A percentile compares a stretch with the other conserved stretches of the same genome.
phyloP scores from a whole-genome alignment of 1,140 invertebrate genomes.

The Saccostrea cuccullata region DNA sequence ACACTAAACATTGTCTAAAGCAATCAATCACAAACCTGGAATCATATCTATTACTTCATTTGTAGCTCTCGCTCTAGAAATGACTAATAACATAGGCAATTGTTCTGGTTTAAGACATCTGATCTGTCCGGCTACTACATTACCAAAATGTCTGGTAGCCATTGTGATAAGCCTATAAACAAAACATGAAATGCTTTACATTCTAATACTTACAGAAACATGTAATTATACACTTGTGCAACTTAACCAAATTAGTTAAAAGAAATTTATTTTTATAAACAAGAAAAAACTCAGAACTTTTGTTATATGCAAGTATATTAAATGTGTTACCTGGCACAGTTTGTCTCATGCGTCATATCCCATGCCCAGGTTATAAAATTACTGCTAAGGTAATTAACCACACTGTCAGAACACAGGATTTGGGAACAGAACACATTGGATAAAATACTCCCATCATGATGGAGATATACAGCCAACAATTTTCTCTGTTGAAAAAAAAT shows the following conservation, averaged over 20 bases:
- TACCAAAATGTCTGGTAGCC: constrained; percentile 85
- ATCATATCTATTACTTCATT: constrained; percentile 93
- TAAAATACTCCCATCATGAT: constrained; percentile 94
- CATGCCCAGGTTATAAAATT: constrained; percentile 97
- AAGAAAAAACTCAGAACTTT: too few species aligned
- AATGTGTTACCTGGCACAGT: constrained; percentile 85
- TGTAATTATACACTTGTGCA: too few species aligned
- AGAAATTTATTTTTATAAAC: too few species aligned
- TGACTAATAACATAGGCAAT: constrained; percentile 91
- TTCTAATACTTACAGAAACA: neutral
- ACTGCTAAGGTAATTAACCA: constrained; percentile 89
- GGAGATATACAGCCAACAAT: constrained; percentile 94
- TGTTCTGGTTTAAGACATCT: constrained; percentile 90
- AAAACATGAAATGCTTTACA: neutral
- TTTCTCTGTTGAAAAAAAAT: constrained; percentile 86
- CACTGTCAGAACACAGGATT: constrained; percentile 91
- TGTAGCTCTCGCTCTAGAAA: constrained; percentile 90
- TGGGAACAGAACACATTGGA: constrained; percentile 98
- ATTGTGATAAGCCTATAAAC: constrained; percentile 83
- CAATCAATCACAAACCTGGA: constrained; percentile 82
- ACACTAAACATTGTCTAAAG: too few species aligned
- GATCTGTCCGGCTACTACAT: constrained; percentile 82
- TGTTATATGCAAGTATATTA: neutral
- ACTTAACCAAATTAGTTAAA: too few species aligned
- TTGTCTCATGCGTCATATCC: constrained; percentile 93